phyloP scores from a whole-genome alignment of 2,113 vertebrate genomes.

The Gadus chalcogrammus region DNA sequence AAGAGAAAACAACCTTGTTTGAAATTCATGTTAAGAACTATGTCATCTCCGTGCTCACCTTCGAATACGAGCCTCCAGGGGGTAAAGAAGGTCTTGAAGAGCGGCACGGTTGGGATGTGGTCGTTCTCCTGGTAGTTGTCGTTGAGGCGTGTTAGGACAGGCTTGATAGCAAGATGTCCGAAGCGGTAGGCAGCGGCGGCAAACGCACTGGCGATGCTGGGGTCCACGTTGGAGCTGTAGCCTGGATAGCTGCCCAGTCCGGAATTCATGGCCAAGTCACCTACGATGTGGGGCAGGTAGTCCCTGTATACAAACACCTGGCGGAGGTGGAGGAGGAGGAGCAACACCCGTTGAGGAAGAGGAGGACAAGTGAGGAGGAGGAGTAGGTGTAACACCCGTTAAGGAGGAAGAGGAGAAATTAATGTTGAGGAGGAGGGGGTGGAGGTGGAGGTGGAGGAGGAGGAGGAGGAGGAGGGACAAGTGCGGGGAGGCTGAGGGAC shows the following conservation, averaged over 20 bases:
- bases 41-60: conserved; percentile 60
- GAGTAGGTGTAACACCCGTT: too few relatives aligned
- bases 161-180: conserved; percentile 82
- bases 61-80: conserved; percentile 80
- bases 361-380: too few relatives aligned
- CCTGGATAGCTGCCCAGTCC: conserved; percentile 65
- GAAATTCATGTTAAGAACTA: too few relatives aligned
- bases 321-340: not conserved
- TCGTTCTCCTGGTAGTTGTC: conserved; percentile 53
- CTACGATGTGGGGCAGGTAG: conserved; percentile 78
- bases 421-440: too few relatives aligned
- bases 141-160: conserved; percentile 71
- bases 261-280: conserved; percentile 30
- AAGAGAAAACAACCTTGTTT: too few relatives aligned
- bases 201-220: conserved; percentile 82
- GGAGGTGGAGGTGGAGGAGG: too few relatives aligned
- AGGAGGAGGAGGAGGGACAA: too few relatives aligned
- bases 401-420: too few relatives aligned
- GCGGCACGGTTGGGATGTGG: conserved; percentile 52
- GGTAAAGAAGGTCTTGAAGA: conserved; percentile 76
- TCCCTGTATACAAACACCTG: conserved; percentile 85
- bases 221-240: conserved; percentile 76
- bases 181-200: conserved; percentile 84
- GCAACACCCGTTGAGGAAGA: too few relatives aligned
- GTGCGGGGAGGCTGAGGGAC: too few relatives aligned